A percentile compares a stretch with the other conserved stretches of the same genome.
phyloP scores from a whole-genome alignment of 2,797 vertebrate species.

The Propithecus perrieri region DNA sequence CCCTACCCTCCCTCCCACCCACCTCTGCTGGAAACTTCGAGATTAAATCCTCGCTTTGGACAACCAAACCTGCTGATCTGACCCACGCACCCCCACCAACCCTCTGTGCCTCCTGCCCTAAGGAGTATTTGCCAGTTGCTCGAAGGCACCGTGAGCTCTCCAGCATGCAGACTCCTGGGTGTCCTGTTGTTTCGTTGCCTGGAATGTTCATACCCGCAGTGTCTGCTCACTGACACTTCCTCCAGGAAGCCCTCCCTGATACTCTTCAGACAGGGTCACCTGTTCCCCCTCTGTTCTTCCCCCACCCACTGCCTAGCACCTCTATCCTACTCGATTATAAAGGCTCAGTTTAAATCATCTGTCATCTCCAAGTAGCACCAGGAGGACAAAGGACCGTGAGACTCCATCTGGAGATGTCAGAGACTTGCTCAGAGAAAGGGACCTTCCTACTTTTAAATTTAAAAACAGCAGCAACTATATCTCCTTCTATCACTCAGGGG shows the following conservation, averaged over 20 bases:
- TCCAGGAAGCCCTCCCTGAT: not conserved
- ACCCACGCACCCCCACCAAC: rapidly evolving
- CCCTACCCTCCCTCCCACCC: not conserved
- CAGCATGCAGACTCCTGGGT: not conserved
- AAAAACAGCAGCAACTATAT: not conserved
- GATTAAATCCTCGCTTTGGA: not conserved
- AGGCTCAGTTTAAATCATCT: rapidly evolving
- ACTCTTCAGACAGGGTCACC: not conserved
- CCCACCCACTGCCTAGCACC: not conserved
- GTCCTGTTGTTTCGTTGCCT: not conserved
- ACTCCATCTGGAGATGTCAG: not conserved
- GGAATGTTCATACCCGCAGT: not conserved
- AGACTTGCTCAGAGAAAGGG: not conserved
- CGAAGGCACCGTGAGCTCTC: not conserved
- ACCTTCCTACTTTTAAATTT: not conserved
- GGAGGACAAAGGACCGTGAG: not conserved
- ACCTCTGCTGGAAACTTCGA: not conserved
- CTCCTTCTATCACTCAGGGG: not conserved
- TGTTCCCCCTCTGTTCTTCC: not conserved
- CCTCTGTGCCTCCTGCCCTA: not conserved
- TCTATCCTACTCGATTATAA: not conserved
- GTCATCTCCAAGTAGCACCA: too few species aligned
- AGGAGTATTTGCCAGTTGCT: not conserved
- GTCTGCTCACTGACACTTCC: not conserved
- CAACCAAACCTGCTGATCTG: not conserved